Evolutionary conservation across 2,797 vertebrate species (phyloP), one percentile per base, ranked within the genome.

Genomic region (Peromyscus nudipes): DNA sequence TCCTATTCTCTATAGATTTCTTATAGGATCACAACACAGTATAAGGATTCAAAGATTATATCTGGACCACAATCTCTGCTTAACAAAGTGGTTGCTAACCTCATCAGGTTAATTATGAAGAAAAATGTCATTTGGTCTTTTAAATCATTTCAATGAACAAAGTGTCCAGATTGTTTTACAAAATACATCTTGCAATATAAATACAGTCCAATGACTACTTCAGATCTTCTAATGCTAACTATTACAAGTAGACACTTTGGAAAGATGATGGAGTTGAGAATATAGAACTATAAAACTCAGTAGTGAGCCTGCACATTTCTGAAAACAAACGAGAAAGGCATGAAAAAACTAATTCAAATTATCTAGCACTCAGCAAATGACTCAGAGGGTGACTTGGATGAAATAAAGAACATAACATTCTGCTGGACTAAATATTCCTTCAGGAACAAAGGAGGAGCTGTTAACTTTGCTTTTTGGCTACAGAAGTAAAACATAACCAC

Each of bases 401-500:
- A 95, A 87, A 71, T 11, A 86, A 77, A 87, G 57, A 88, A 84
- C 57, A 94, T 3, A 65, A 60, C 27, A 94, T 25, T 60, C 52
- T 80, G 37, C 6, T 89, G 17, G 49, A 84, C 62, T 77, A 60
- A 80, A 46, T 55, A 43, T 79, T 95, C 88, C 49, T 87, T 67
- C 93, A 93, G 13, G 46, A 93, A 89, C 65, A 96, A 92, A 37
- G 10, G 25, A 94, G n/a, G 34, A 85, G 57, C n/a, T 76, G 89
- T 52, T 64, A n/a, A 85, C 37, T 92, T 81, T 94, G 34, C 9
- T 75, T 87, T 90, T 86, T 25, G 64, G 40, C 85, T 94, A 82
- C 7, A 88, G 91, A 89, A 92, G 23, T 87, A n/a, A 92, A 91
- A 92, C 31, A 91, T 69, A 40, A 92, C 77, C 52, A 91, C 0